Evolutionary conservation across 2,113 vertebrate genomes (phyloP), one percentile per base, ranked within the genome.

Genomic region (Petroica traversi): DNA sequence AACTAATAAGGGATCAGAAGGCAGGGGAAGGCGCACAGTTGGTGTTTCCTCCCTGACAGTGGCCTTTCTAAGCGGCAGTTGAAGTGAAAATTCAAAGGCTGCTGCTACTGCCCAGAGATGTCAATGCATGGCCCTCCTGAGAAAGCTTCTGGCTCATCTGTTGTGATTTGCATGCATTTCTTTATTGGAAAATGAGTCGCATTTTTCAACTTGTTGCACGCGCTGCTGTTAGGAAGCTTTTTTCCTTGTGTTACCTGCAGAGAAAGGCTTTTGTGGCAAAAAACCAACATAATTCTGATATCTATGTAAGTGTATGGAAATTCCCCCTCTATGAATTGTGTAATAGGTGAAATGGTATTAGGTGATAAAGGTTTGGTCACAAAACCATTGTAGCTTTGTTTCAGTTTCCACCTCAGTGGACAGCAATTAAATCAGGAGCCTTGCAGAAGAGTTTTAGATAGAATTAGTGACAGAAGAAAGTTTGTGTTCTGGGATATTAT

Each of bases 1-100:
- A 97, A 97, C 97, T 97, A 95, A 97, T 93, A 95, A 74, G 88
- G 88, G 85, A 97, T 96, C 87, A 93, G 97, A 97, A 97, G 96
- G 93, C 97, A 92, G 89, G 92, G 89, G 93, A 97, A 97, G 95
- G 94, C 58, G 3, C 89, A 85, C 91, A 84, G 94, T 96, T 90
- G 95, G 96, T 77, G 92, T 96, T 98, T 97, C 95, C 96, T 97
- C 95, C 96, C 87, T 94, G 93, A 96, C 83, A 86, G 89, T 95
- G 94, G 96, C 86, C 17, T 82, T 97, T 95, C 84, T 85, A 87
- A 93, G 95, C 74, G 73, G 82, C 67, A 93, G 67, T 89, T 81
- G 77, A 88, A 95, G 86, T 94, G 92, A 95, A 95, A 97, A 96
- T 85, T 93, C 67, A 61, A 96, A 89, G 51, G 80, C 92, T 93